Base-by-base conservation (phyloP, 2,797 vertebrate genomes). In the Emys orbicularis region DNA sequence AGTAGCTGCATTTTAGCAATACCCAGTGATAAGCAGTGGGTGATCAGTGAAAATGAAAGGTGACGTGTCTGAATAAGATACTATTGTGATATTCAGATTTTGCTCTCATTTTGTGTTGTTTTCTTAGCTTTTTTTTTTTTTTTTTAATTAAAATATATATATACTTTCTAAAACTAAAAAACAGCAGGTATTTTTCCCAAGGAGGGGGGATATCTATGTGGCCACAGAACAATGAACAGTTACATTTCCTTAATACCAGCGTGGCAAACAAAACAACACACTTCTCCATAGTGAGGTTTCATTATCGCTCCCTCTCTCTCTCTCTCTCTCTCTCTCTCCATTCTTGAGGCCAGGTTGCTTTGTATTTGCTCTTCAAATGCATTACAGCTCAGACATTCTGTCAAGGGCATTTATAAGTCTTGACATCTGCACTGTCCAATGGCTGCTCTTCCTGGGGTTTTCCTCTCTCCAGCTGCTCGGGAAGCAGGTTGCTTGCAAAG, bases 271-370 rank as follows among this genome's bases (percentile, higher is more conserved):
- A 76, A 76, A 8, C 59, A 9, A 3, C 65, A 56, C 18, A 0
- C 0, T 1, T 6, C 47, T 27, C 0, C 2, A 79, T 37, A 29
- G 61, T 2, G 3, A 61, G 81, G 8, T 0, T 8, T 44, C 82
- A 2, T 54, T 76, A 2, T 0, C 5, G 34, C 0, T 3, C 8
- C 21, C 56, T 12, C 21, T 54, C 86, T 65, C 86, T 65, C 23
- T 29, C 27, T 87, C 31, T 34, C 5, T 47, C 21, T 65, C 23
- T 29, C 27, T 87, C 31, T 34, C 5, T 47, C 21, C 15, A 6
- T 84, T 21, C 65, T 37, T 68, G n/a, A 10, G 21, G n/a, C 81
- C 89, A 72, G 89, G 37, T 54, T 3, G 16, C 41, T 12, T 41
- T 52, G 34, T 82, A n/a, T 44, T 76, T 6, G 13, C 54, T 88